phyloP scores from a whole-genome alignment of 2,113 vertebrate genomes.

The Tragelaphus buxtoni region DNA sequence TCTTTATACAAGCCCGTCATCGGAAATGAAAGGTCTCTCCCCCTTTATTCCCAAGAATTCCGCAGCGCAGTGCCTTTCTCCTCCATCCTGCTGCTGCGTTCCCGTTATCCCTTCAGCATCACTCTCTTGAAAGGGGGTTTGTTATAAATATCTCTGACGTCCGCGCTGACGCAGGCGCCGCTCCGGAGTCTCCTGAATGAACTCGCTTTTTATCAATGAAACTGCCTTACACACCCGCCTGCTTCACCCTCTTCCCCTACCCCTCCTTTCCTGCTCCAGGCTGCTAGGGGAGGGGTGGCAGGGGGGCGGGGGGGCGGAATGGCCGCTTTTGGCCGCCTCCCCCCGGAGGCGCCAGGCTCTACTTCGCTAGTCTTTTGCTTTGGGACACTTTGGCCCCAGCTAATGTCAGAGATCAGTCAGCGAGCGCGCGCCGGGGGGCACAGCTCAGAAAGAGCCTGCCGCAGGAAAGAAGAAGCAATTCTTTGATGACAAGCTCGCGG shows the following conservation, averaged over 20 bases:
- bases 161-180: slow-evolving; percentile 94
- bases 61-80: slow-evolving; percentile 2
- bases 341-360: too few species aligned
- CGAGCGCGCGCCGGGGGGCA: not conserved
- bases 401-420: not conserved
- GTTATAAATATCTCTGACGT: slow-evolving; percentile 97
- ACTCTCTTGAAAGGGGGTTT: slow-evolving; percentile 85
- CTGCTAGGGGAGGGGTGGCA: not conserved
- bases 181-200: slow-evolving; percentile 99
- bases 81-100: slow-evolving; percentile 45
- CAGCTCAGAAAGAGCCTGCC: not conserved
- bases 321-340: too few species aligned
- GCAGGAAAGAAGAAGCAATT: not conserved
- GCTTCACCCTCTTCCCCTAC: not conserved
- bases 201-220: slow-evolving; percentile 98
- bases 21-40: not conserved
- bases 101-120: slow-evolving; percentile 76
- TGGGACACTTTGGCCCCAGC: not conserved
- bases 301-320: too few species aligned
- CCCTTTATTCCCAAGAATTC: not conserved
- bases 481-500: not conserved
- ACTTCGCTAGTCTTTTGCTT: not conserved
- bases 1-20: not conserved
- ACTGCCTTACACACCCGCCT: slow-evolving; percentile 88
- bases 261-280: not conserved